Percentiles rank a stretch among this genome's conserved stretches.
phyloP scores from a whole-genome alignment of 2,113 vertebrate species.

The Burhinus bistriatus region DNA sequence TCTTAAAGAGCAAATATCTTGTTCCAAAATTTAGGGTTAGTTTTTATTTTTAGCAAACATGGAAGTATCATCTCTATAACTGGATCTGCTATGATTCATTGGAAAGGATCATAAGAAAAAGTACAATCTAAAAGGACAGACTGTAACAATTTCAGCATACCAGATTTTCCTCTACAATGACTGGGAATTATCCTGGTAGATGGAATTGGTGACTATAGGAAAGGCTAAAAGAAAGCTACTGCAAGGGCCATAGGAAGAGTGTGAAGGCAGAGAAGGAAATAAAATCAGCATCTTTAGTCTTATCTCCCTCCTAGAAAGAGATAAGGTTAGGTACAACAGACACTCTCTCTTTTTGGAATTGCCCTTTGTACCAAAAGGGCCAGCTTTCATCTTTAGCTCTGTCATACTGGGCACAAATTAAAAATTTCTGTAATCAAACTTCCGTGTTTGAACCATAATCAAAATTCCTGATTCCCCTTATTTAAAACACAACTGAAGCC shows the following conservation, averaged over 20 bases:
- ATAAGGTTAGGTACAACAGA: not conserved
- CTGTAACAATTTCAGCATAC: conserved; percentile 15
- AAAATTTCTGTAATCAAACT: not conserved
- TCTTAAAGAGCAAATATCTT: conserved; percentile 9
- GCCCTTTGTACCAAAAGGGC: not conserved
- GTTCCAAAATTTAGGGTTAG: conserved; percentile 23
- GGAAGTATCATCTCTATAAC: conserved; percentile 48
- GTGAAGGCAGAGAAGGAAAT: not conserved
- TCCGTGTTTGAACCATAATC: not conserved
- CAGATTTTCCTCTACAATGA: not conserved
- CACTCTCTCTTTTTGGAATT: not conserved
- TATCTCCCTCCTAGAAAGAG: not conserved
- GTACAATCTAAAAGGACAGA: conserved; percentile 36
- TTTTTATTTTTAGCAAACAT: conserved; percentile 54
- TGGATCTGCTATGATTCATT: conserved; percentile 42
- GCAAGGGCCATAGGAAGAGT: not conserved
- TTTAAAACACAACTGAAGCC: not conserved
- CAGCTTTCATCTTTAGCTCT: not conserved
- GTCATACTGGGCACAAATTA: not conserved
- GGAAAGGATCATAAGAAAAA: conserved; percentile 35
- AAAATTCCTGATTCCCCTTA: not conserved
- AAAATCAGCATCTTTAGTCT: not conserved
- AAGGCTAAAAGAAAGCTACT: not conserved
- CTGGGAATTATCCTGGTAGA: not conserved
- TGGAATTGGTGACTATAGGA: not conserved